These are phyloP conservation scores for Apostichopus japonicus DNA, from an alignment of 35 echinoderm and acorn worm genomes.

Conservation along the genomic window DNA sequence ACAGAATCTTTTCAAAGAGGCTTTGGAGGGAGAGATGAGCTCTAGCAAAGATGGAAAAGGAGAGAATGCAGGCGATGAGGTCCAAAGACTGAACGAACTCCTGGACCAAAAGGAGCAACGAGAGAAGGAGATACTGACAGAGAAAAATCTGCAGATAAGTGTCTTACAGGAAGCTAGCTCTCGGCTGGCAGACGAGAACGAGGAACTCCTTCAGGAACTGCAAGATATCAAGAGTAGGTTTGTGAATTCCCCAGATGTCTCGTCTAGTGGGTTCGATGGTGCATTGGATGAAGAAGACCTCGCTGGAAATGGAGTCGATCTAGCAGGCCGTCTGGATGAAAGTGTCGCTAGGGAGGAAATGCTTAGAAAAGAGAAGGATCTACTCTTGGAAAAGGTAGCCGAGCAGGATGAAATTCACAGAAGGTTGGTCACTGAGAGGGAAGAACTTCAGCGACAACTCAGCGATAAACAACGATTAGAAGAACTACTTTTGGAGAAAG, in stretches of 20 bases:
- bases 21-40: conserved; percentile 77
- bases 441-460: conserved; percentile 74
- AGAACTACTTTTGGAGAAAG: conserved; percentile 84
- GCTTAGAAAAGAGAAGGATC: conserved; percentile 77
- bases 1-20: conserved; percentile 75
- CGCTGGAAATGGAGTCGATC: conserved; percentile 21
- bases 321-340: conserved; percentile 74
- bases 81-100: conserved; percentile 64
- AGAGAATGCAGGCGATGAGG: conserved; percentile 46
- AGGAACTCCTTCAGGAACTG: conserved; percentile 50
- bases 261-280: not conserved
- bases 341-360: conserved; percentile 67
- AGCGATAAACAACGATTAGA: conserved; percentile 83
- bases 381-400: conserved; percentile 78
- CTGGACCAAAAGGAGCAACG: conserved; percentile 85
- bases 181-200: conserved; percentile 74
- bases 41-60: conserved; percentile 42
- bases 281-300: not conserved
- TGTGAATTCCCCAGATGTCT: not conserved
- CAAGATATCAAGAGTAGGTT: not conserved
- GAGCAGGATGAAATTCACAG: conserved; percentile 86
- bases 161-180: conserved; percentile 92
- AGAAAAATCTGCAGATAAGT: conserved; percentile 95
- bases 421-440: conserved; percentile 75
- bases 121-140: conserved; percentile 94